These are phyloP conservation scores for Notothenia coriiceps DNA, from an alignment of 2,113 vertebrate genomes.

Conservation along the genomic window DNA sequence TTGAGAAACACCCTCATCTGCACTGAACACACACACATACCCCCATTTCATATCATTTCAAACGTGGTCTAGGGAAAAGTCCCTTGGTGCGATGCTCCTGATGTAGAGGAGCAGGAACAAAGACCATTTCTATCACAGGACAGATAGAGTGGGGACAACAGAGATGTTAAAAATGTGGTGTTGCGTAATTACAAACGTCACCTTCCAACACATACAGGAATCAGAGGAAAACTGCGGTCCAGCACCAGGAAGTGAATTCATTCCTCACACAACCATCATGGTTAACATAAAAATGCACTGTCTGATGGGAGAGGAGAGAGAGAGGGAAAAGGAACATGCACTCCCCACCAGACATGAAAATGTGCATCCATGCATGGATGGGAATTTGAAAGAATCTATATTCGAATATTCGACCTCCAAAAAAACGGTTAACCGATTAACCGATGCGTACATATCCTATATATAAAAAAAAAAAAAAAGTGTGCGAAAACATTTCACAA, in stretches of 20 bases:
- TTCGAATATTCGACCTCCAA: no score
- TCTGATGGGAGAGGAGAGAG: conserved; percentile 8
- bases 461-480: no score
- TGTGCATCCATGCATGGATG: conserved; percentile 4
- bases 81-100: background rate
- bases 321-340: background rate
- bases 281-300: conserved; percentile 28
- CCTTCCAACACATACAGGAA: conserved; percentile 28
- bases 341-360: background rate
- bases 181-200: conserved; percentile 26
- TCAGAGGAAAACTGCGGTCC: conserved; percentile 44
- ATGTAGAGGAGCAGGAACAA: background rate
- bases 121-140: background rate
- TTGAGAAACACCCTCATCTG: background rate
- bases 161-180: background rate
- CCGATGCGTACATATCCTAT: no score
- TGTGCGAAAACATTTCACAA: no score
- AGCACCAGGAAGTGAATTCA: conserved; percentile 39
- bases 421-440: no score
- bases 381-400: no score
- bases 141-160: background rate
- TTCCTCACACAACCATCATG: conserved; percentile 63
- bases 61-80: background rate
- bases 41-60: background rate
- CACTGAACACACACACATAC: background rate